Evolutionary conservation across 2,888 invertebrate species (phyloP), one percentile per base, ranked within the genome.

Genomic region (Nyleta sp.): DNA sequence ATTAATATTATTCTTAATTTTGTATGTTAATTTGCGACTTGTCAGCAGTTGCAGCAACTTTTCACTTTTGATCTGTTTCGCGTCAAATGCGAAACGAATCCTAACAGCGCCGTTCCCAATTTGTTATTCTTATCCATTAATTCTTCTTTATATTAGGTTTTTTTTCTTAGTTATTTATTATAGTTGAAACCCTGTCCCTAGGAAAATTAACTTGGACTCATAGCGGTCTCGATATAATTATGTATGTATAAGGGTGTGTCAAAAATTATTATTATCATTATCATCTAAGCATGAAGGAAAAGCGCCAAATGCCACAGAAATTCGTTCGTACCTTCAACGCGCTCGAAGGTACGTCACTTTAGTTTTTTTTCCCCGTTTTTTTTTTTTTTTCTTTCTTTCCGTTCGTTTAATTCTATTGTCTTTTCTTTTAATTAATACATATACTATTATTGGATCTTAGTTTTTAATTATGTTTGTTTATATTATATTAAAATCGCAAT

Each of bases 251-350:
- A 81, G 85, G 86, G 86, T 84, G 85, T 83, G 85, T 86, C 84
- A 83, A 87, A 87, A 88, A 87, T 88, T 87, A 83, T 85, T 82
- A 81, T 78, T 78, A 78, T 78, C 70, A 78, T 81, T 80, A 87
- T 87, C 84, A 83, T 86, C 86, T 85, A 87, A 87, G 82, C 84
- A 84, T 85, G 86, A 86, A 88, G 86, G 84, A 78, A 82, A 84
- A 82, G 77, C 71, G 77, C 73, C 82, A 81, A 84, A 84, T 82
- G 83, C 79, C 82, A 81, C 81, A 80, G 73, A 80, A 81, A 79
- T 74, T 74, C 53, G 68, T 70, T 59, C 11, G 73, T 44, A 62
- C 62, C 62, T 53, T 55, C 53, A 28, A 55, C 52, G 22, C 65
- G 65, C 44, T 52, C 35, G 53, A 60, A 53, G 67, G 60, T 67